Base-by-base conservation (phyloP, 2,797 vertebrate genomes). In the Pipistrellus pygmaeus region DNA sequence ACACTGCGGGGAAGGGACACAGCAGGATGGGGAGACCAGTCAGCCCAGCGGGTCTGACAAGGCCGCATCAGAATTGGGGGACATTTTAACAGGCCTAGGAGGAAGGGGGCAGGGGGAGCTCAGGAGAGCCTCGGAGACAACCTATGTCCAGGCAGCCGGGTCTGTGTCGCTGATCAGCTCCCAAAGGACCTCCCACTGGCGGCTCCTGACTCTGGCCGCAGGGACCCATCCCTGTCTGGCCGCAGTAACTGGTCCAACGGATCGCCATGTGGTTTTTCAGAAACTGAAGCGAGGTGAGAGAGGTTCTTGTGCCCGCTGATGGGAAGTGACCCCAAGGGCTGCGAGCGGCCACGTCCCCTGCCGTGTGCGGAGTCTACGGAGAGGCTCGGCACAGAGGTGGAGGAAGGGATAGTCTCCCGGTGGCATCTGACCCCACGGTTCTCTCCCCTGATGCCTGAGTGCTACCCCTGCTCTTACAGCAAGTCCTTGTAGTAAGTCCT, bases 1-100 rank as follows among this genome's bases (percentile, higher is more conserved):
- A 94, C 98, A 98, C 98, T 98, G 92, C 60, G 88, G 77, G 68
- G 71, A 87, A 93, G 8, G 80, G 66, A 85, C 30, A 68, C 3
- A 10, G 0, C 1, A 21, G 27, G 44, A 46, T 0, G 9, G n/a
- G 46, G 35, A 38, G 11, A 62, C 12, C 23, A 5, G 85, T 90
- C 68, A 64, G 73, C 20, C n/a, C 72, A 46, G 30, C 13, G 53
- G 48, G 41, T 46, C 73, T 25, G n/a, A 53, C 35, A 32, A n/a
- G 27, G 88, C 30, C 38, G 6, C 1, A 0, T 68, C 46, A 55
- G 57, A 20, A 53, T 3, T 0, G 2, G 72, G 48, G 69, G 66
- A 2, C 46, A 35, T 51, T 55, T 35, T 8, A 64, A 57, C 21
- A 68, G 9, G 55, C 35, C 27, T 35, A 3, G 25, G 44, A 17